Evolutionary conservation across 2,113 vertebrate species (phyloP).

Genomic region (Apistogramma diplotaenia): DNA sequence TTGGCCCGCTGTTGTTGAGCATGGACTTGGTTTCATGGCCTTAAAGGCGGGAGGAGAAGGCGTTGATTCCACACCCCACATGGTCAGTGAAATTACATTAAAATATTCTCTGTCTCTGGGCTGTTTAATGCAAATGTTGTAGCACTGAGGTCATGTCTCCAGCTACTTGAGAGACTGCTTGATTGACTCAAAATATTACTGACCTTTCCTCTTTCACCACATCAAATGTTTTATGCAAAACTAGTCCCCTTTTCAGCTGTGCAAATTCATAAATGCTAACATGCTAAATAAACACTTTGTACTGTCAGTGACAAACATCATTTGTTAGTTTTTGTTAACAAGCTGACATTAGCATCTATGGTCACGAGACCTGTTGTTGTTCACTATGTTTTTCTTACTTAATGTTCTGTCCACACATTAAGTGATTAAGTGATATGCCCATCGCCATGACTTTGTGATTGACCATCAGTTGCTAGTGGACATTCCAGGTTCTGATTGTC

Average conservation of each 20-base stretch:
- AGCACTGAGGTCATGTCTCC: not conserved
- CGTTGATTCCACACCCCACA: not conserved
- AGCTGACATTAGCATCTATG: not conserved
- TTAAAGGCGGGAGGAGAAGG: slow-evolving; percentile 60
- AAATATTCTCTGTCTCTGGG: not conserved
- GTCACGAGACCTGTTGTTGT: not conserved
- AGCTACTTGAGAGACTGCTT: not conserved
- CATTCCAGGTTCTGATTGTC: not conserved
- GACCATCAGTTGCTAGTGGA: not conserved
- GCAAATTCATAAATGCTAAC: not conserved
- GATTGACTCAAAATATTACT: not conserved
- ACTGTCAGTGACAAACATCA: not conserved
- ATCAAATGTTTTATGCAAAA: not conserved
- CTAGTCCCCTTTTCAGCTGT: not conserved
- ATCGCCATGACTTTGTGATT: not conserved
- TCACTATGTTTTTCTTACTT: not conserved
- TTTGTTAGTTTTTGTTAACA: not conserved
- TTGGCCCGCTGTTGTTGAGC: slow-evolving; percentile 88
- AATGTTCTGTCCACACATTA: not conserved
- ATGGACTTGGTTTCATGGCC: slow-evolving; percentile 95
- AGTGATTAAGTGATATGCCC: not conserved
- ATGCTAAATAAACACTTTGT: not conserved
- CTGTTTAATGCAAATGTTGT: not conserved
- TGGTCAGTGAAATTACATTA: not conserved
- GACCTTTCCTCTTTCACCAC: not conserved